These are phyloP conservation scores for Leucoraja ocellata DNA, from an alignment of 2,797 vertebrate species.

Conservation along the genomic window DNA sequence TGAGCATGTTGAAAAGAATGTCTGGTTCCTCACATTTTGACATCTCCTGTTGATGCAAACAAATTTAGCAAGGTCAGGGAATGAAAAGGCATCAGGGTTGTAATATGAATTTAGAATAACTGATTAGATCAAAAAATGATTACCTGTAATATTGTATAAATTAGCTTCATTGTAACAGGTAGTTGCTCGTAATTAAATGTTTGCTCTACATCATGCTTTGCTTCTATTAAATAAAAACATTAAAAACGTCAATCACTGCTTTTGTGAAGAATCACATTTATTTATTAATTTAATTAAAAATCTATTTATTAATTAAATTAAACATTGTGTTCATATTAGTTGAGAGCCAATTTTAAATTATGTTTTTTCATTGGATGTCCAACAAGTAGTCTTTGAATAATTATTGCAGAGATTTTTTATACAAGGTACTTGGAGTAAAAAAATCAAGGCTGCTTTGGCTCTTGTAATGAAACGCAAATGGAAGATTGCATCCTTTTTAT, in stretches of 20 bases:
- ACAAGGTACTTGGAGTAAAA: not conserved
- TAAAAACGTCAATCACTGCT: not conserved
- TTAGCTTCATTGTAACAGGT: constrained; percentile 87
- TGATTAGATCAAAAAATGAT: not conserved
- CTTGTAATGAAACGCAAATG: not conserved
- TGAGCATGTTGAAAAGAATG: constrained; percentile 97
- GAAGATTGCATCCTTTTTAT: no score
- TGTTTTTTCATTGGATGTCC: constrained; percentile 34
- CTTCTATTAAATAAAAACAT: constrained; percentile 55
- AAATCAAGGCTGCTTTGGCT: not conserved
- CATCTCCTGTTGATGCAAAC: constrained; percentile 76
- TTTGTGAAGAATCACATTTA: not conserved
- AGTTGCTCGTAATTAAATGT: constrained; percentile 93
- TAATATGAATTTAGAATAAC: constrained; percentile 38
- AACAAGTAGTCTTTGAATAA: not conserved
- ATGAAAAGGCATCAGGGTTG: constrained; percentile 40
- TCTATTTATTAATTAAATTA: not conserved
- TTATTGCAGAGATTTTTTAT: not conserved
- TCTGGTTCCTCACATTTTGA: constrained; percentile 94
- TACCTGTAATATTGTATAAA: constrained; percentile 96
- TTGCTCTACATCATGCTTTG: constrained; percentile 86
- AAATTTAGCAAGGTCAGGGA: constrained; percentile 36
- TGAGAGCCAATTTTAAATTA: constrained; percentile 6
- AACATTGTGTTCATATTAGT: not conserved
- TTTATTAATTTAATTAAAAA: not conserved